A percentile compares a stretch with the other conserved stretches of the same genome.
phyloP scores from a whole-genome alignment of 1,140 invertebrate genomes.

The Megalonaias nervosa region DNA sequence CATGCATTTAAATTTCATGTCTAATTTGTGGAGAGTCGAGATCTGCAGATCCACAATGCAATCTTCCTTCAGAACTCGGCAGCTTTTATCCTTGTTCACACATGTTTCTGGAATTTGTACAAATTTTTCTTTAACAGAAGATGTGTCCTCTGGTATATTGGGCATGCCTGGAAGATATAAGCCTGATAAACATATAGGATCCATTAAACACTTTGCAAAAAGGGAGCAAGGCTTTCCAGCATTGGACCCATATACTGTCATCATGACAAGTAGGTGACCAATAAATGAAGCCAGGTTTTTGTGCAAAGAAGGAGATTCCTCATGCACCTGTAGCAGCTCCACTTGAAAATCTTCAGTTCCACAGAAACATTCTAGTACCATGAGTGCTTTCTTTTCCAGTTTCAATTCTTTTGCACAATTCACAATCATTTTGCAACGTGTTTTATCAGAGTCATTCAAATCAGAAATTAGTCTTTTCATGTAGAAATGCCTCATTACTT shows the following conservation, averaged over 20 bases:
- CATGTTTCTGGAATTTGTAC: not conserved
- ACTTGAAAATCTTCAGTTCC: slow-evolving; percentile 10
- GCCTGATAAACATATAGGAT: not conserved
- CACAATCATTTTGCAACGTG: not conserved
- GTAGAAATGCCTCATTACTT: slow-evolving; percentile 1
- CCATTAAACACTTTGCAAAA: not conserved
- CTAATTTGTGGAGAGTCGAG: too few species aligned
- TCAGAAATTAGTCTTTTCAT: not conserved
- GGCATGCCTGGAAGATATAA: slow-evolving; percentile 2
- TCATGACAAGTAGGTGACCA: not conserved
- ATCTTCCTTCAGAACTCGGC: not conserved
- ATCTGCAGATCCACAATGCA: not conserved
- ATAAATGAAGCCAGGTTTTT: slow-evolving; percentile 5
- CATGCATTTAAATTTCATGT: not conserved
- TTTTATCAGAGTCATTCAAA: not conserved
- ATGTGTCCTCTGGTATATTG: not conserved
- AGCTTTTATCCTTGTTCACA: not conserved
- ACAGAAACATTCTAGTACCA: slow-evolving; percentile 1
- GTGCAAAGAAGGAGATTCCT: slow-evolving; percentile 6
- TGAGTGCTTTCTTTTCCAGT: not conserved
- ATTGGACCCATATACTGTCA: not conserved
- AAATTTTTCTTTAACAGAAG: not conserved
- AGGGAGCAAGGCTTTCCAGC: not conserved
- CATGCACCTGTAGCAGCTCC: not conserved
- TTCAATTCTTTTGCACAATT: not conserved